A percentile compares a stretch with the other conserved stretches of the same genome.
These are phyloP conservation scores for Eremophila alpestris DNA, from an alignment of 2,797 vertebrate species.

Conservation along the genomic window DNA sequence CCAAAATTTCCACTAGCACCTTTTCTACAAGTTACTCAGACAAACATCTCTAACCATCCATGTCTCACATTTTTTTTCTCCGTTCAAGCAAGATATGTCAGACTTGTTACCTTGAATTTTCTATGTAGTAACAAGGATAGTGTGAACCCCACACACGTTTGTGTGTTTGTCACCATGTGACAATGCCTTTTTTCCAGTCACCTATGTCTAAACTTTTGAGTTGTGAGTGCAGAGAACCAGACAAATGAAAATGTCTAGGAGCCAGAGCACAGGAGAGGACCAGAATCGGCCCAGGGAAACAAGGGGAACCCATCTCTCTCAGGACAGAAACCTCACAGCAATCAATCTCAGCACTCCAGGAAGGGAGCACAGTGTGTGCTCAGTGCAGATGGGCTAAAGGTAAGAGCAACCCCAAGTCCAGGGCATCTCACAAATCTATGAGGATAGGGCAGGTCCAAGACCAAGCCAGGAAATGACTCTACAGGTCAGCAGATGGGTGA, in stretches of 20 bases:
- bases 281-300: background rate
- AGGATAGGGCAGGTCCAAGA: background rate
- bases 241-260: background rate
- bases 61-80: background rate
- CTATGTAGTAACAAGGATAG: background rate
- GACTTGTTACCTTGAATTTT: background rate
- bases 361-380: background rate
- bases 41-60: background rate
- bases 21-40: background rate
- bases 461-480: background rate
- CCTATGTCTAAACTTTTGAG: background rate
- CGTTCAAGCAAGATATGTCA: background rate
- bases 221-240: background rate
- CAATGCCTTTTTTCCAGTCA: background rate
- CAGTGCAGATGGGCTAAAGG: background rate
- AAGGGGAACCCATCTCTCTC: background rate
- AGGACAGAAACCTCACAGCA: background rate
- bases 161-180: background rate
- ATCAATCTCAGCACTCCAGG: no score
- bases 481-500: background rate
- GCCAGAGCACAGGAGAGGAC: background rate
- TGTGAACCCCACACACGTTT: background rate
- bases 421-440: background rate
- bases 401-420: background rate
- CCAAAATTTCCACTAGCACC: background rate